phyloP scores from a whole-genome alignment of 2,888 invertebrate genomes.

The Ptychoptera contaminata region DNA sequence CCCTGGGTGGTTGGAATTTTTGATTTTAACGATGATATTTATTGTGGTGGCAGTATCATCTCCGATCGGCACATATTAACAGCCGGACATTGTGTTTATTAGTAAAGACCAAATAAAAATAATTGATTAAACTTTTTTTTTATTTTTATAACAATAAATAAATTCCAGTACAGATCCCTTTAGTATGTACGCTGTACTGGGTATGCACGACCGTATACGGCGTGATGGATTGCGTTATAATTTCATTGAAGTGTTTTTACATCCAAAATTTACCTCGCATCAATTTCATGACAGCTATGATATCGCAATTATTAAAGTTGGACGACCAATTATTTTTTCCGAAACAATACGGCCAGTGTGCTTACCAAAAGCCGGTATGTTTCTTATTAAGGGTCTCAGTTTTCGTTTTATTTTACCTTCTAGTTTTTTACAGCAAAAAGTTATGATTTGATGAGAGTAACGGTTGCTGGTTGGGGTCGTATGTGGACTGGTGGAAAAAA shows the following conservation, averaged over 20 bases:
- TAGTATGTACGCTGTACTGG: slow-evolving; percentile 1
- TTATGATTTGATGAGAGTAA: slow-evolving; percentile 30
- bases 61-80: slow-evolving; percentile 7
- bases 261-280: slow-evolving; percentile 23
- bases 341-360: slow-evolving; percentile 36
- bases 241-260: neutral
- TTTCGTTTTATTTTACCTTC: too few species aligned
- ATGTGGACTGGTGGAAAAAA: slow-evolving; percentile 30
- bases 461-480: slow-evolving; percentile 41
- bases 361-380: slow-evolving; percentile 33
- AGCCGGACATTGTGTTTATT: slow-evolving; percentile 9
- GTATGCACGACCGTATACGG: slow-evolving; percentile 4
- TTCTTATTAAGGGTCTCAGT: too few species aligned
- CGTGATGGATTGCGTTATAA: neutral
- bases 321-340: slow-evolving; percentile 30
- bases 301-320: slow-evolving; percentile 37
- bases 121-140: neutral
- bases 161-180: slow-evolving; percentile 1
- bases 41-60: slow-evolving; percentile 9
- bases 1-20: slow-evolving; percentile 7
- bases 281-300: slow-evolving; percentile 39
- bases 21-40: neutral
- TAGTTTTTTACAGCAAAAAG: slow-evolving; percentile 25
- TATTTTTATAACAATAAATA: neutral
- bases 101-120: slow-evolving; percentile 2